A percentile compares a stretch with the other conserved stretches of the same genome.
Conservation (phyloP, 2,797 vertebrate species). For the Halcyon chelicuti region DNA sequence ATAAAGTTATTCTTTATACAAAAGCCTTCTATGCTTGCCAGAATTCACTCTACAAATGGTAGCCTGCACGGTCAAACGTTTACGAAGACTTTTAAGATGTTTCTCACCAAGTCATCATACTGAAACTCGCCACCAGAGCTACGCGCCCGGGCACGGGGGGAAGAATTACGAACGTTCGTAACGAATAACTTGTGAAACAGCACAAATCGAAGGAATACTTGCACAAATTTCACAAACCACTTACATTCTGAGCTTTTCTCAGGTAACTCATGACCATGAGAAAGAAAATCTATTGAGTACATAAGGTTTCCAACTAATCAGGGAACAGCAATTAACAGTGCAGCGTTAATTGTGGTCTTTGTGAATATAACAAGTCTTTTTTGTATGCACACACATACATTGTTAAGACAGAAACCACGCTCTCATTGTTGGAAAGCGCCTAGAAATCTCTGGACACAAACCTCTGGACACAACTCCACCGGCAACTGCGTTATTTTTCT, state of each 20-base stretch:
- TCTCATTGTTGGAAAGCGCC: constrained; percentile 24
- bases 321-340: not conserved
- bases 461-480: constrained; percentile 10
- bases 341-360: constrained; percentile 1
- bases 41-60: not conserved
- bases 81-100: not conserved
- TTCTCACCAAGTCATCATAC: not conserved
- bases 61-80: not conserved
- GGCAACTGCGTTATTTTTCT: constrained; percentile 48
- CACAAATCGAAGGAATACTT: not conserved
- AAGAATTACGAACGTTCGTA: not conserved
- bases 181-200: not conserved
- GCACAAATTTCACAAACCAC: not conserved
- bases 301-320: not conserved
- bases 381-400: not conserved
- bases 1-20: no score
- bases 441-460: constrained; percentile 30
- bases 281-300: not conserved
- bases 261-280: not conserved
- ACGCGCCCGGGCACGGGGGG: not conserved
- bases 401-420: constrained; percentile 43
- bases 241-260: not conserved
- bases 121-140: not conserved
- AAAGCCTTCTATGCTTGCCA: no score
- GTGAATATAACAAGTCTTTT: not conserved